phyloP scores from a whole-genome alignment of 2,797 vertebrate genomes.

The Nothura maculosa region DNA sequence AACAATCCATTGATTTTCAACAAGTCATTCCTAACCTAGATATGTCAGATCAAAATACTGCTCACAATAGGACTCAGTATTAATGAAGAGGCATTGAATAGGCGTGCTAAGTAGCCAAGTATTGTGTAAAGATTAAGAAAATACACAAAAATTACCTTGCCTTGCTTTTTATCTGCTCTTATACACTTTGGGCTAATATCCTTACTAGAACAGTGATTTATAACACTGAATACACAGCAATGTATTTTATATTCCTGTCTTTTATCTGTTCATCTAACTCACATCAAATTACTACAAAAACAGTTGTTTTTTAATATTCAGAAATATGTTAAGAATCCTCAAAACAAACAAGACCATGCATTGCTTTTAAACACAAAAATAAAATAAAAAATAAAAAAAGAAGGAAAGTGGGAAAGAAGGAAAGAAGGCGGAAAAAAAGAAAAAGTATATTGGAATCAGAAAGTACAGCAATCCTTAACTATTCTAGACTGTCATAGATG shows the following conservation, averaged over 20 bases:
- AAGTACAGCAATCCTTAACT: background rate
- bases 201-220: background rate
- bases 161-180: background rate
- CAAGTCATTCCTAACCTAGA: background rate
- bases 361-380: background rate
- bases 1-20: background rate
- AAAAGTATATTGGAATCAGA: background rate
- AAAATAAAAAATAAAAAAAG: background rate
- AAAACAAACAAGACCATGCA: background rate
- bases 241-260: background rate
- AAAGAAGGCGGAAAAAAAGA: background rate
- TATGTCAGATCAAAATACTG: background rate
- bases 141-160: background rate
- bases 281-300: background rate
- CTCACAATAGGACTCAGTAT: background rate
- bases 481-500: background rate
- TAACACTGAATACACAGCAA: background rate
- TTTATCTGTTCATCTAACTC: background rate
- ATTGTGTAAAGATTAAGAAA: background rate
- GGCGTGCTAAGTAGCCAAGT: background rate
- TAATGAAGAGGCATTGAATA: background rate
- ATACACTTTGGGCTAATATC: background rate
- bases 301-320: background rate
- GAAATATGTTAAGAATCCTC: background rate
- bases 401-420: no score